A percentile compares a stretch with the other conserved stretches of the same genome.
phyloP scores from a whole-genome alignment of 1,140 invertebrate species.

The Homarus americanus region DNA sequence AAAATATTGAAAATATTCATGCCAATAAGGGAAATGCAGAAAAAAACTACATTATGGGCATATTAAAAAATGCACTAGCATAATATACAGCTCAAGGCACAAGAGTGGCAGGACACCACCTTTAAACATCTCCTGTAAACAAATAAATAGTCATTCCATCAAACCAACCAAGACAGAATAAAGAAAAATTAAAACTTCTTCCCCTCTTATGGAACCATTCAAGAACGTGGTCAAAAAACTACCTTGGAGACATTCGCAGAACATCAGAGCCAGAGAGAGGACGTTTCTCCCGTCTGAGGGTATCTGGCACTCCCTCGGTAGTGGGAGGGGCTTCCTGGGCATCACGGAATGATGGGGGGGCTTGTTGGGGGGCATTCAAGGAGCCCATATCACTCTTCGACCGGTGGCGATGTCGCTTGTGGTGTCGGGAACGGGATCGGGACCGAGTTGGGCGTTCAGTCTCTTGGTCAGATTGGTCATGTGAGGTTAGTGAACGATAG shows the following conservation, averaged over 20 bases:
- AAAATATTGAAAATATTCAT: not conserved
- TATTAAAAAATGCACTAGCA: not conserved
- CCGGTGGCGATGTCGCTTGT: slow-evolving; percentile 55
- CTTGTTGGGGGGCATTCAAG: slow-evolving; percentile 50
- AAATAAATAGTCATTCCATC: slow-evolving; percentile 19
- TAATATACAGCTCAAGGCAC: slow-evolving; percentile 17
- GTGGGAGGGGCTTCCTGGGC: slow-evolving; percentile 54
- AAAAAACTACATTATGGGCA: not conserved
- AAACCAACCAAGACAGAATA: slow-evolving; percentile 19
- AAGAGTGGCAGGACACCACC: slow-evolving; percentile 8
- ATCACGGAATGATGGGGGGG: slow-evolving; percentile 56
- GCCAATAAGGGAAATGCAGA: not conserved
- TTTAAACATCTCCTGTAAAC: slow-evolving; percentile 20
- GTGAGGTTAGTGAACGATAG: slow-evolving; percentile 47
- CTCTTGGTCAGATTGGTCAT: slow-evolving; percentile 58
- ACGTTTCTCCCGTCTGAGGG: slow-evolving; percentile 78
- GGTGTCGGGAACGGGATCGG: slow-evolving; percentile 51
- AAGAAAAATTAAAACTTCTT: slow-evolving; percentile 17
- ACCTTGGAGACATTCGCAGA: slow-evolving; percentile 77
- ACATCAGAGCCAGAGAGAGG: slow-evolving; percentile 76
- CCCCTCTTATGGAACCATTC: slow-evolving; percentile 35
- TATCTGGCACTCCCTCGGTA: slow-evolving; percentile 51
- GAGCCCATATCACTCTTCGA: slow-evolving; percentile 57
- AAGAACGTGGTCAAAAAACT: slow-evolving; percentile 62
- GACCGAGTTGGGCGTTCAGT: slow-evolving; percentile 28